Conservation (phyloP, 2,888 invertebrate genomes). For the Tipula confusa region DNA sequence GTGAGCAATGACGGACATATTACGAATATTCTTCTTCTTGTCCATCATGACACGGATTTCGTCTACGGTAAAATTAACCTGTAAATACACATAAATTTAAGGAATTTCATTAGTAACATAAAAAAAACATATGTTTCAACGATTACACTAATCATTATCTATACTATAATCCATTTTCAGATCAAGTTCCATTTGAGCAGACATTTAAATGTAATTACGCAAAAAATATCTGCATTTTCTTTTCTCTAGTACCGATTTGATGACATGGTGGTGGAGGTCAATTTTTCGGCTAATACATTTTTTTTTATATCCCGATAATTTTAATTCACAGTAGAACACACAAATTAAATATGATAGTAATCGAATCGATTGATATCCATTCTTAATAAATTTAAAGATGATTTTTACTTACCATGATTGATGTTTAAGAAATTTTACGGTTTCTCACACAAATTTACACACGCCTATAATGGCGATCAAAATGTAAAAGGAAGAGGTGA, state of each 20-base stretch:
- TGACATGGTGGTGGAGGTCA: slow-evolving; percentile 16
- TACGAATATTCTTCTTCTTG: slow-evolving; percentile 99
- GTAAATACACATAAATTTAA: slow-evolving; percentile 38
- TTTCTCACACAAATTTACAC: slow-evolving; percentile 67
- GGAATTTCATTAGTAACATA: not conserved
- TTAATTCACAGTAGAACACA: not conserved
- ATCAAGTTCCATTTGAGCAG: not conserved
- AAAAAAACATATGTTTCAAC: not conserved
- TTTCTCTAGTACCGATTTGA: not conserved
- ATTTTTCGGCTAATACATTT: not conserved
- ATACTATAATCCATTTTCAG: not conserved
- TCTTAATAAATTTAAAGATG: slow-evolving; percentile 36
- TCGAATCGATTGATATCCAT: not conserved
- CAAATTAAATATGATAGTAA: not conserved
- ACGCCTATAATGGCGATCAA: slow-evolving; percentile 86
- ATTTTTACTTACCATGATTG: slow-evolving; percentile 48
- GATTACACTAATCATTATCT: not conserved
- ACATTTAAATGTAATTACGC: not conserved
- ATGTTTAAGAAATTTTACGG: slow-evolving; percentile 69
- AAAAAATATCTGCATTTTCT: not conserved
- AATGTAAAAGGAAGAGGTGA: slow-evolving; percentile 61
- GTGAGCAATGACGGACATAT: slow-evolving; percentile 99
- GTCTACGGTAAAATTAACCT: slow-evolving; percentile 99
- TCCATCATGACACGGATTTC: slow-evolving; percentile 99
- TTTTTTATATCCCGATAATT: not conserved